A percentile compares a stretch with the other conserved stretches of the same genome.
Evolutionary conservation across 2,797 vertebrate genomes (phyloP).

Genomic region (Vipera latastei): DNA sequence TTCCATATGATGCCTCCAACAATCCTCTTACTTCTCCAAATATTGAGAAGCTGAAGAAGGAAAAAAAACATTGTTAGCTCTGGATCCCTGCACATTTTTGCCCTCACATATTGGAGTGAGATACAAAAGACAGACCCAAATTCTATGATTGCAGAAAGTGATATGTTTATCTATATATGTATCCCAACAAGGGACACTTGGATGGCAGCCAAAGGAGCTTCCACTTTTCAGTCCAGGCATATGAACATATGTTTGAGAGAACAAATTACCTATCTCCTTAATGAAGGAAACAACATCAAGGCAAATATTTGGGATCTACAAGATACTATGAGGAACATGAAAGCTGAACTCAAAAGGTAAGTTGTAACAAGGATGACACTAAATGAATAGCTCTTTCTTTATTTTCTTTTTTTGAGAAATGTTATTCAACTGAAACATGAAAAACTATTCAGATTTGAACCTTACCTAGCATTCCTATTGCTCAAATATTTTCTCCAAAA

Average conservation of each 20-base stretch:
- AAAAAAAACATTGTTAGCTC: background rate
- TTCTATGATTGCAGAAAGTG: background rate
- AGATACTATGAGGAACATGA: background rate
- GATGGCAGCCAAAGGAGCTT: conserved; percentile 12
- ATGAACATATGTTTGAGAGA: conserved; percentile 18
- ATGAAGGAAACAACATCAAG: conserved; percentile 33
- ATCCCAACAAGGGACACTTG: conserved; percentile 1
- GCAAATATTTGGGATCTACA: conserved; percentile 16
- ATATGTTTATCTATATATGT: background rate
- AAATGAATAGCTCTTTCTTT: background rate
- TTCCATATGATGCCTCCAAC: background rate
- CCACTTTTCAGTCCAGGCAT: conserved; percentile 22
- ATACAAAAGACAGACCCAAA: background rate
- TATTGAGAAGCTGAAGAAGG: background rate
- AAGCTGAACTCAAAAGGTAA: conserved; percentile 30
- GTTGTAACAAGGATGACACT: background rate
- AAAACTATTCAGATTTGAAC: background rate
- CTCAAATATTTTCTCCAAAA: background rate
- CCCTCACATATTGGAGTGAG: background rate
- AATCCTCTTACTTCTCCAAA: background rate
- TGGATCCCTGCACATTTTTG: background rate
- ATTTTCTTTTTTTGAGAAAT: background rate
- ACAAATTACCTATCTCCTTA: conserved; percentile 22
- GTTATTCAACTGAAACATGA: background rate
- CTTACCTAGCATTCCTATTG: background rate